A percentile compares a stretch with the other conserved stretches of the same genome.
Evolutionary conservation across 92 coral and sea anemone species (phyloP).

Genomic region (Siderastrea radians): DNA sequence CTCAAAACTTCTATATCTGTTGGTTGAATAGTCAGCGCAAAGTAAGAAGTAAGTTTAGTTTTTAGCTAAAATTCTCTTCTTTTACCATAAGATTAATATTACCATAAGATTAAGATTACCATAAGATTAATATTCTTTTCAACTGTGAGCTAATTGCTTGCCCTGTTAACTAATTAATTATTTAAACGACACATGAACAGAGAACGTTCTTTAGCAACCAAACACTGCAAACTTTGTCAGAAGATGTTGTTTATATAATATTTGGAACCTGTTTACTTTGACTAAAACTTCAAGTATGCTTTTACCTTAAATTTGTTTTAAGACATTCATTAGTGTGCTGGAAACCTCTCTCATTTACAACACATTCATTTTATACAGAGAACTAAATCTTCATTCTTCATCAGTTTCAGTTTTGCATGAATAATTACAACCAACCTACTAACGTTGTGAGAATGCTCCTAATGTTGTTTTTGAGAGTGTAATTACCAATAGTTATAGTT

Average conservation of each 20-base stretch:
- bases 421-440: too few relatives aligned
- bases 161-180: constrained; percentile 47
- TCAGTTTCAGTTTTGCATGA: too few relatives aligned
- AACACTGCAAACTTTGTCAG: constrained; percentile 54
- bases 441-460: too few relatives aligned
- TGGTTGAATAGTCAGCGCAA: too few relatives aligned
- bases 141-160: neutral
- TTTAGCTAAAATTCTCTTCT: too few relatives aligned
- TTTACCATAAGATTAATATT: neutral
- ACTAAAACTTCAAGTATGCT: constrained; percentile 17
- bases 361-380: too few relatives aligned
- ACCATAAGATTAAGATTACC: neutral
- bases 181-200: constrained; percentile 28
- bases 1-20: too few relatives aligned
- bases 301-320: neutral
- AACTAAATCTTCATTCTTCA: too few relatives aligned
- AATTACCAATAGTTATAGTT: too few relatives aligned
- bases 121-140: neutral
- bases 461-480: too few relatives aligned
- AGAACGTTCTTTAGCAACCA: constrained; percentile 70
- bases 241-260: constrained; percentile 16
- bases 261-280: constrained; percentile 30
- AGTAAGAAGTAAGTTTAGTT: too few relatives aligned
- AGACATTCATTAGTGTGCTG: neutral
- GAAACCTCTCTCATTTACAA: neutral